Evolutionary conservation across 2,113 vertebrate genomes (phyloP).

Genomic region (Chrysochloris asiatica): DNA sequence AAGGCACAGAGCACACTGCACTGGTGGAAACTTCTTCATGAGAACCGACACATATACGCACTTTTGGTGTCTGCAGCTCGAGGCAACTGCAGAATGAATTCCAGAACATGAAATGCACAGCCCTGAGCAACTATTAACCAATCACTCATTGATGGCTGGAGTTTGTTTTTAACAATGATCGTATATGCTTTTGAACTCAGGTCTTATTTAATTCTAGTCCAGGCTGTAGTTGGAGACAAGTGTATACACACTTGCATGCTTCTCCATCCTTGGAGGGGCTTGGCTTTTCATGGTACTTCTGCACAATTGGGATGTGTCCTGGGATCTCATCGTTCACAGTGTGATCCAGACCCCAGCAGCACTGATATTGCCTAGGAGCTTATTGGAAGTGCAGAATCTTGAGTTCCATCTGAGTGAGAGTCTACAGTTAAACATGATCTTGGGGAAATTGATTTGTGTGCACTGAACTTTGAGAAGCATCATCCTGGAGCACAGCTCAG

Average conservation of each 20-base stretch:
- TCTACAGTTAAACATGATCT: background rate
- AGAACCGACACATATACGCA: fast-evolving
- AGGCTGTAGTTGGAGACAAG: background rate
- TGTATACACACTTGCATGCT: background rate
- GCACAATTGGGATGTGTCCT: background rate
- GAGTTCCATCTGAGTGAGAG: background rate
- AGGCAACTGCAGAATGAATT: background rate
- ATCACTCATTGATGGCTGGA: background rate
- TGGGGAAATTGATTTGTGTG: too few species aligned
- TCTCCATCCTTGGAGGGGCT: background rate
- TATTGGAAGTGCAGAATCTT: background rate
- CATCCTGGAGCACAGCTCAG: background rate
- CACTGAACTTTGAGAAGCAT: background rate
- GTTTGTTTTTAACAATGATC: background rate
- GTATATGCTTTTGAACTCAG: background rate
- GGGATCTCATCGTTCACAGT: background rate
- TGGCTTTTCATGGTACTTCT: background rate
- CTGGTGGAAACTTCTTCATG: background rate
- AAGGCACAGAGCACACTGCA: background rate
- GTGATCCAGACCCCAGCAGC: background rate
- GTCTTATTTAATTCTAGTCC: background rate
- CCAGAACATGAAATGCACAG: background rate
- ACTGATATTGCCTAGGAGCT: background rate
- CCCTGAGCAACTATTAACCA: background rate
- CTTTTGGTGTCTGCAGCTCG: background rate